Evolutionary conservation across 2,888 invertebrate genomes (phyloP).

Genomic region (Diplazon laetatorius): DNA sequence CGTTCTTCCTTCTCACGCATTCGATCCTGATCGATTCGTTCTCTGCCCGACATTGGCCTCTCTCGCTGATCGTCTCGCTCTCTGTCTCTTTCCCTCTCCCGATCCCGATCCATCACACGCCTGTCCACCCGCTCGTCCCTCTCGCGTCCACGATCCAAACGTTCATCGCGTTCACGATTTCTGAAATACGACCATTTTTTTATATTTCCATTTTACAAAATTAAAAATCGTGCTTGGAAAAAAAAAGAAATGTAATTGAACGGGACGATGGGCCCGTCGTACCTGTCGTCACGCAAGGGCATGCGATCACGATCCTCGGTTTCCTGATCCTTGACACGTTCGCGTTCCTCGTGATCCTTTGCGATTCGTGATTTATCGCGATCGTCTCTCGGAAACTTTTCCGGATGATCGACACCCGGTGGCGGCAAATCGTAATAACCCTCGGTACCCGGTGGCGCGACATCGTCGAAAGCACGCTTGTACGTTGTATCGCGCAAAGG

Average conservation of each 20-base stretch:
- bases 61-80: constrained; percentile 71
- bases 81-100: constrained; percentile 55
- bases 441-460: constrained; percentile 83
- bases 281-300: constrained; percentile 77
- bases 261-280: too few species aligned
- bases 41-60: constrained; percentile 76
- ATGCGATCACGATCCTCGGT: constrained; percentile 76
- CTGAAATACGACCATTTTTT: too few species aligned
- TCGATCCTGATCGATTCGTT: constrained; percentile 78
- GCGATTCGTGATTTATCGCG: constrained; percentile 72
- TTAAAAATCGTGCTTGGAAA: too few species aligned
- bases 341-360: constrained; percentile 76
- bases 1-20: constrained; percentile 77
- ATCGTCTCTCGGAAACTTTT: constrained; percentile 74
- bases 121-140: constrained; percentile 65
- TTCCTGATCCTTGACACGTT: constrained; percentile 77
- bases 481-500: constrained; percentile 74
- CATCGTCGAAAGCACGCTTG: constrained; percentile 80
- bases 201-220: too few species aligned
- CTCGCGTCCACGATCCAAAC: constrained; percentile 64
- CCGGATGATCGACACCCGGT: constrained; percentile 79
- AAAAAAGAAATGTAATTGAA: too few species aligned
- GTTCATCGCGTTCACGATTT: constrained; percentile 75
- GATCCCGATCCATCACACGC: constrained; percentile 47
- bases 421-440: constrained; percentile 81